These are phyloP conservation scores for Naso thynnoides DNA, from an alignment of 2,797 vertebrate genomes.

Conservation along the genomic window DNA sequence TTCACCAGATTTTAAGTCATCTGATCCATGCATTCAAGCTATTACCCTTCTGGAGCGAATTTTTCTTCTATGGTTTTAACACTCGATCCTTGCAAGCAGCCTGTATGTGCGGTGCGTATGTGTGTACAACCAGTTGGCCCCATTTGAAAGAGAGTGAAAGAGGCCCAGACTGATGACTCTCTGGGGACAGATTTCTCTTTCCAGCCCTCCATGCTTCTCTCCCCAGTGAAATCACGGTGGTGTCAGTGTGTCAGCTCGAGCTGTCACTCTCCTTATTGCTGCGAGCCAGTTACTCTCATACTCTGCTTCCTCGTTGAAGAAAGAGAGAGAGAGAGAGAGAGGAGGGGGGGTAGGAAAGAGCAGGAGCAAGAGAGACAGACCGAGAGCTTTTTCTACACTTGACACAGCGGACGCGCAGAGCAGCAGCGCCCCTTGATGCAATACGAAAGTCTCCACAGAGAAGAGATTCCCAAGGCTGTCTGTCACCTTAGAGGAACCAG, in stretches of 20 bases:
- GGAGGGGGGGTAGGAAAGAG: slow-evolving; percentile 38
- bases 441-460: slow-evolving; percentile 51
- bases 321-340: too few relatives aligned
- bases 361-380: slow-evolving; percentile 25
- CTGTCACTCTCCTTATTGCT: slow-evolving; percentile 76
- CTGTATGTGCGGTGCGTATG: slow-evolving; percentile 48
- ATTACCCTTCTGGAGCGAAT: slow-evolving; percentile 58
- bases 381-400: slow-evolving; percentile 63
- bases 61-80: slow-evolving; percentile 52
- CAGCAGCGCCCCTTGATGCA: slow-evolving; percentile 61
- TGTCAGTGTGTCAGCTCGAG: slow-evolving; percentile 75
- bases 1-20: slow-evolving; percentile 60
- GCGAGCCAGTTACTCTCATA: slow-evolving; percentile 68
- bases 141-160: slow-evolving; percentile 66
- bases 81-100: slow-evolving; percentile 47
- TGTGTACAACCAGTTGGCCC: slow-evolving; percentile 71
- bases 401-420: slow-evolving; percentile 65
- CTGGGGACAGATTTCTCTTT: slow-evolving; percentile 75
- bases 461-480: slow-evolving; percentile 42
- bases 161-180: slow-evolving; percentile 77
- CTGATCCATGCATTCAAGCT: slow-evolving; percentile 54
- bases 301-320: slow-evolving; percentile 49
- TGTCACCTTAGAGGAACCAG: slow-evolving; percentile 53
- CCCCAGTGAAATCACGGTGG: slow-evolving; percentile 73
- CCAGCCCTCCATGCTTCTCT: slow-evolving; percentile 58